Base-by-base conservation (phyloP, 2,888 invertebrate species). In the Patella depressa region DNA sequence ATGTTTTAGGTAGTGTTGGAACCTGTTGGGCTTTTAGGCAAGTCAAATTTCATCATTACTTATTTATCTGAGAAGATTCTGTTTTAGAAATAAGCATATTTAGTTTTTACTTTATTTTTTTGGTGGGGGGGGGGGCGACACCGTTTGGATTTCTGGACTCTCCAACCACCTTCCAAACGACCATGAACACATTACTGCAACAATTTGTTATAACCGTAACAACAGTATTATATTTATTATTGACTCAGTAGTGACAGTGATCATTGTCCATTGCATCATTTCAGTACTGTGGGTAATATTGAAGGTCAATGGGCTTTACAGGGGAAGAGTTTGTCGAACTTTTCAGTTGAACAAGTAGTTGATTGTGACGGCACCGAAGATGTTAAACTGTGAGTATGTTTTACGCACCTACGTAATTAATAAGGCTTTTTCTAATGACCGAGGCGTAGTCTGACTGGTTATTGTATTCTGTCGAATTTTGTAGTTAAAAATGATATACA, bases 21-120 rank as follows among this genome's bases (percentile, higher is more conserved):
- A 86, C 88, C 12, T 89, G 89, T 76, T 89, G 89, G 89, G 89
- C 89, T 4, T 88, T 89, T 76, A 88, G 86, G 87, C 87, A 83
- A 78, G 73, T 74, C 45, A 45, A 45, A 45, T 45, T 9, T 45
- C 45, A 45, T 45, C 45, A 45, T 45, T 45, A 45, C 7, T 45
- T 45, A 45, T 9, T 9, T 45, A 45, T 45, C 45, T 45, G 7
- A 45, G 45, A 45, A 45, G 9, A 45, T 45, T 9, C 45, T 45
- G 45, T 45, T 45, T 9, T 45, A 45, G 1, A 45, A 45, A 45
- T 34, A 45, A 45, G 7, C 45, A 45, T 45, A 45, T 45, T 45
- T 45, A 7, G 9, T 45, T 7, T 34, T 34, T 34, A n/a, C n/a
- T 34, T 45, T 45, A 24, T 24, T 0, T 24, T n/a, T n/a, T n/a